A percentile compares a stretch with the other conserved stretches of the same genome.
These are phyloP conservation scores for Tinamus major DNA, from an alignment of 2,797 vertebrate species.

Conservation along the genomic window DNA sequence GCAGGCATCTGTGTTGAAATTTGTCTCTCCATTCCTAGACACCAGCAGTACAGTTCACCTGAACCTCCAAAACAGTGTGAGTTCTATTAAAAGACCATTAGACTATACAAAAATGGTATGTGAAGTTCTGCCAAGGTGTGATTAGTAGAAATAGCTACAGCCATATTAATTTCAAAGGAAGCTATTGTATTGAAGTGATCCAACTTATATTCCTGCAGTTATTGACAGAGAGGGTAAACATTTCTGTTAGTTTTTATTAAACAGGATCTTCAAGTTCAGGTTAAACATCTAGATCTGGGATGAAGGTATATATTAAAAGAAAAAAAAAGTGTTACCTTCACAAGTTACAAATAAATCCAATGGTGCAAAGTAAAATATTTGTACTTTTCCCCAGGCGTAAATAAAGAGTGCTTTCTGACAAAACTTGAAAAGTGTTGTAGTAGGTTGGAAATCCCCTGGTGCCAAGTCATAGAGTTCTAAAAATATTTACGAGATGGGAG, in stretches of 20 bases:
- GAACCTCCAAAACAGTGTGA: slow-evolving; percentile 9
- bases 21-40: slow-evolving; percentile 37
- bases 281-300: background rate
- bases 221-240: background rate
- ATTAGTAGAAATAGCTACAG: slow-evolving; percentile 21
- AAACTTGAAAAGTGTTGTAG: background rate
- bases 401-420: background rate
- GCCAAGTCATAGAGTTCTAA: background rate
- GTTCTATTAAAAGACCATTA: slow-evolving; percentile 40
- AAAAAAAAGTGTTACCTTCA: background rate
- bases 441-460: background rate
- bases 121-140: slow-evolving; percentile 40
- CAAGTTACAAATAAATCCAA: background rate
- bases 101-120: background rate
- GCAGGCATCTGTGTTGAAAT: background rate
- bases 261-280: background rate
- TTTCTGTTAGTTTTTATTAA: slow-evolving; percentile 30
- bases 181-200: slow-evolving; percentile 33
- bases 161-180: slow-evolving; percentile 43
- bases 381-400: background rate
- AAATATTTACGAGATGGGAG: background rate
- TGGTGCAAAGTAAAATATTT: background rate
- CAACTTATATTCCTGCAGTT: background rate
- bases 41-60: slow-evolving; percentile 36
- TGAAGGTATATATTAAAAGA: background rate